A percentile compares a stretch with the other conserved stretches of the same genome.
These are phyloP conservation scores for Aptenodytes patagonicus DNA, from an alignment of 2,113 vertebrate species.

Conservation along the genomic window DNA sequence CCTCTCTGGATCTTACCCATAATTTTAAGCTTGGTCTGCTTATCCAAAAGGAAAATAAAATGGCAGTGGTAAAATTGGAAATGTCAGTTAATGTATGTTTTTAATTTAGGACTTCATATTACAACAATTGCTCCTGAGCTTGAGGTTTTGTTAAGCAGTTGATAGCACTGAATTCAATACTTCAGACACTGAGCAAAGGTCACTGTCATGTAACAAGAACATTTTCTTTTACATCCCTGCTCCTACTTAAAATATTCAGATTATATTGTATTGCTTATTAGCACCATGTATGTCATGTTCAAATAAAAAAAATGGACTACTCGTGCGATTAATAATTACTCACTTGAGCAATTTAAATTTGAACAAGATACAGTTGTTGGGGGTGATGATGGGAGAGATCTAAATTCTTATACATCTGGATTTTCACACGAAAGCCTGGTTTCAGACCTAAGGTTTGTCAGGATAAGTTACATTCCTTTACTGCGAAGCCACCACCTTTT, in stretches of 20 bases:
- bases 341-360: neutral
- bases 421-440: neutral
- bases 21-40: neutral
- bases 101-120: neutral
- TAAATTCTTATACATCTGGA: neutral
- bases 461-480: neutral
- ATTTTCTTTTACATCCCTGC: neutral
- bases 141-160: neutral
- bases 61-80: neutral
- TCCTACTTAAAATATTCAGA: neutral
- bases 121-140: neutral
- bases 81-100: neutral
- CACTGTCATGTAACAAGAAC: neutral
- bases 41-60: conserved; percentile 37
- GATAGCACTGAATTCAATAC: neutral
- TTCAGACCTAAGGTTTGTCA: neutral
- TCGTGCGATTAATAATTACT: neutral
- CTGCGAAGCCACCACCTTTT: neutral
- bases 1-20: neutral
- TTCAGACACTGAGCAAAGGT: neutral
- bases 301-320: neutral
- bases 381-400: neutral
- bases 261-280: neutral
- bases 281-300: neutral
- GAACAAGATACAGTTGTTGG: neutral